Evolutionary conservation across 2,888 invertebrate species (phyloP).

Genomic region (Anorthoa munda): DNA sequence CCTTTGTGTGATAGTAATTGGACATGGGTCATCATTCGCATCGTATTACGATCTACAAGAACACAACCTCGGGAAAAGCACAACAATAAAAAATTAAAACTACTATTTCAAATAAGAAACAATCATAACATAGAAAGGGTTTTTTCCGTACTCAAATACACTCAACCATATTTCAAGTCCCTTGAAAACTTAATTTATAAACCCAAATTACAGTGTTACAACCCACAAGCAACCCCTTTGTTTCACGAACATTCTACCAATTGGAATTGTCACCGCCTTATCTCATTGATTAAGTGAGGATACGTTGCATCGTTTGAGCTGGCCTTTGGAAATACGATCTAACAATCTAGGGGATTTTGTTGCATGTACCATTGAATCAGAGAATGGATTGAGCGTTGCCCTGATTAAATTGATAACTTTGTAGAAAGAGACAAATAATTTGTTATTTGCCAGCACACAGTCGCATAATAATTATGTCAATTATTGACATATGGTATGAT

Average conservation of each 20-base stretch:
- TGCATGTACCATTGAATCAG: neutral
- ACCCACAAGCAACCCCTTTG: conserved; percentile 34
- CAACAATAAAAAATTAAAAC: too few species aligned
- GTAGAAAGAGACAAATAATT: neutral
- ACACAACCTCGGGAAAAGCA: too few species aligned
- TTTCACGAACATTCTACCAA: conserved; percentile 27
- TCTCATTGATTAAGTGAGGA: conserved; percentile 70
- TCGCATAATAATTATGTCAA: too few species aligned
- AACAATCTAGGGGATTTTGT: conserved; percentile 27
- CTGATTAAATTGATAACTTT: neutral
- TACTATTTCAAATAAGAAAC: neutral
- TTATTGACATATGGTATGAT: too few species aligned
- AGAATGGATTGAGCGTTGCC: neutral
- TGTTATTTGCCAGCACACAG: too few species aligned
- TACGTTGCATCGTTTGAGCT: conserved; percentile 45
- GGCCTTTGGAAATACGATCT: conserved; percentile 27
- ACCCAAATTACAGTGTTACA: conserved; percentile 24
- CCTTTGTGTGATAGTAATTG: too few species aligned
- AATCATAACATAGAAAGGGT: neutral
- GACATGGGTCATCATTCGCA: too few species aligned
- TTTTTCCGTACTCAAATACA: neutral
- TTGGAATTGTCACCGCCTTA: conserved; percentile 60
- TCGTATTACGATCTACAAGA: too few species aligned
- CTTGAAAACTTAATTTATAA: conserved; percentile 8
- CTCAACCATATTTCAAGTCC: neutral